Base-by-base conservation (phyloP, 2,113 vertebrate genomes). In the Triplophysa dalaica region DNA sequence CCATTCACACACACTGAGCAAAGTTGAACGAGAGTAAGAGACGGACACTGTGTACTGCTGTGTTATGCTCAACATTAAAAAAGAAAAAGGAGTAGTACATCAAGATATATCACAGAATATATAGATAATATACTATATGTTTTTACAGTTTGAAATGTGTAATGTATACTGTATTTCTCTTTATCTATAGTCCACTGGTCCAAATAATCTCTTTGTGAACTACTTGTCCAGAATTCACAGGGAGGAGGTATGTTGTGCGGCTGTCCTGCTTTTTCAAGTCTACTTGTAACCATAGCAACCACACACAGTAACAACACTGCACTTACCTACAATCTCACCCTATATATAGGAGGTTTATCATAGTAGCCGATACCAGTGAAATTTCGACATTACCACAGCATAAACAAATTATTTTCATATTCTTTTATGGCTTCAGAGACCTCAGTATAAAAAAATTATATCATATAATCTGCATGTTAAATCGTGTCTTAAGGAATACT, bases 121-220 rank as follows among this genome's bases (percentile, higher is more conserved):
- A 12, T 26, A 22, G 19, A 11, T 38, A 38, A 12, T 12, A 45
- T 45, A 45, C 9, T 12, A 45, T 10, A 45, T 45, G 10, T 12
- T 12, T 2, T 2, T 45, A 45, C 10, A 45, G 43, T 45, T 45
- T 45, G 12, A 10, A 12, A 52, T 48, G 21, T 12, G 41, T 38
- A 2, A 22, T 68, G 56, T 21, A 11, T 54, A n/a, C 81, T n/a
- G 33, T 38, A 8, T 75, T 78, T 72, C 33, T 83, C 80, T 88
- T 89, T 76, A 61, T 81, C 64, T 0, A 1, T 88, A 99, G 98
- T 93, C 93, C 84, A 89, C 93, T 0, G 95, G 96, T 54, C 98
- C 96, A 0, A 96, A 98, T 85, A 99, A 99, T 86, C 93, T 99
- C 48, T 99, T 99, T 90, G 96, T 98, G 86, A 99, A 99, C 90